phyloP scores from a whole-genome alignment of 2,888 invertebrate genomes.

The Lysandra coridon region DNA sequence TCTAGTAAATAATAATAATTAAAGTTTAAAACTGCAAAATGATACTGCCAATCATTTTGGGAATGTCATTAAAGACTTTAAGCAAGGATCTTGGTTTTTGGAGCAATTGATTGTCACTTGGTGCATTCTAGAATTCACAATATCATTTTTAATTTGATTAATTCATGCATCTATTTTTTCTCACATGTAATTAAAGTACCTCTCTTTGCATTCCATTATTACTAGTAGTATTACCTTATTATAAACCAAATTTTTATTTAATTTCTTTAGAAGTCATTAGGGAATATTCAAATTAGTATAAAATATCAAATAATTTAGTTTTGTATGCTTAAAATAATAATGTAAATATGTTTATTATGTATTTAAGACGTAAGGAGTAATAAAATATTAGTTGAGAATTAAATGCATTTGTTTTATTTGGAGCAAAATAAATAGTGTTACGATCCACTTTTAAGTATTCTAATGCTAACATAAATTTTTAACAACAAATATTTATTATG shows the following conservation, averaged over 20 bases:
- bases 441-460: neutral
- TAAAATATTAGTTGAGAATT: conserved; percentile 9
- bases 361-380: conserved; percentile 8
- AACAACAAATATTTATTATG: conserved; percentile 8
- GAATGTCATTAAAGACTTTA: neutral
- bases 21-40: neutral
- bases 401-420: conserved; percentile 22
- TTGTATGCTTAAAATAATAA: conserved; percentile 19
- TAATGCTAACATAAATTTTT: conserved; percentile 2
- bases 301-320: conserved; percentile 10
- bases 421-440: conserved; percentile 23
- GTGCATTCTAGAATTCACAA: neutral
- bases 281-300: conserved; percentile 45
- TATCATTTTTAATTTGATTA: conserved; percentile 9
- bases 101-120: neutral
- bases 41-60: neutral
- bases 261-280: conserved; percentile 72
- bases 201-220: conserved; percentile 71
- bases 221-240: conserved; percentile 54
- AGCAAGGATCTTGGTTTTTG: neutral
- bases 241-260: conserved; percentile 65
- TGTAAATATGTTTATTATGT: conserved; percentile 18
- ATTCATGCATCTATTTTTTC: conserved; percentile 45
- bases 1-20: neutral
- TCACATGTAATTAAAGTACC: conserved; percentile 65